Conservation (phyloP, 2,113 vertebrate species). For the Bubo blakistoni region DNA sequence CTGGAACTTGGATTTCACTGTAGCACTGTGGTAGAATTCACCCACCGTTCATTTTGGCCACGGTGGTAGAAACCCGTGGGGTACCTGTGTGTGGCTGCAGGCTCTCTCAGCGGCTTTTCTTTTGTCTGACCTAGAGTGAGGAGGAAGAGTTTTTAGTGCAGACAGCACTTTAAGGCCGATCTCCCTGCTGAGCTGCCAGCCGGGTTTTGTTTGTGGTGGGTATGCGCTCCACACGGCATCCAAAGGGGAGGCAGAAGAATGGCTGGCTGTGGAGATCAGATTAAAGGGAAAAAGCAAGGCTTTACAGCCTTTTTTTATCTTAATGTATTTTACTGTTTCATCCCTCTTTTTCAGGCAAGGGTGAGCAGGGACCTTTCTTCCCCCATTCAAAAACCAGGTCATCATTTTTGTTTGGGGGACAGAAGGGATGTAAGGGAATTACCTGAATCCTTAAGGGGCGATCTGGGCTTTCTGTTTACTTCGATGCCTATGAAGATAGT, state of each 20-base stretch:
- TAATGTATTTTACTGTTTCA: background rate
- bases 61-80: accelerated
- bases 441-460: background rate
- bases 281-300: background rate
- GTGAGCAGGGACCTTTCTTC: background rate
- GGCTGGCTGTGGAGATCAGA: background rate
- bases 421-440: background rate
- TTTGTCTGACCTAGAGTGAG: background rate
- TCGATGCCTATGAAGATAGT: background rate
- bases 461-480: conserved; percentile 4
- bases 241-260: background rate
- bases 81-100: background rate
- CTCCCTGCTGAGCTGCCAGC: background rate
- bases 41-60: background rate
- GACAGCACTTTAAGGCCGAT: background rate
- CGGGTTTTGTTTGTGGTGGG: background rate
- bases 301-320: background rate
- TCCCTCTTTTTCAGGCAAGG: background rate
- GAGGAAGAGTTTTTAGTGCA: background rate
- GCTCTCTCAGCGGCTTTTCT: background rate
- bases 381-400: background rate
- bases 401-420: background rate
- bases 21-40: background rate
- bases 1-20: background rate
- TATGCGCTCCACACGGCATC: background rate